These are phyloP conservation scores for Amphiprion clarkii DNA, from an alignment of 2,797 vertebrate species.

Conservation along the genomic window DNA sequence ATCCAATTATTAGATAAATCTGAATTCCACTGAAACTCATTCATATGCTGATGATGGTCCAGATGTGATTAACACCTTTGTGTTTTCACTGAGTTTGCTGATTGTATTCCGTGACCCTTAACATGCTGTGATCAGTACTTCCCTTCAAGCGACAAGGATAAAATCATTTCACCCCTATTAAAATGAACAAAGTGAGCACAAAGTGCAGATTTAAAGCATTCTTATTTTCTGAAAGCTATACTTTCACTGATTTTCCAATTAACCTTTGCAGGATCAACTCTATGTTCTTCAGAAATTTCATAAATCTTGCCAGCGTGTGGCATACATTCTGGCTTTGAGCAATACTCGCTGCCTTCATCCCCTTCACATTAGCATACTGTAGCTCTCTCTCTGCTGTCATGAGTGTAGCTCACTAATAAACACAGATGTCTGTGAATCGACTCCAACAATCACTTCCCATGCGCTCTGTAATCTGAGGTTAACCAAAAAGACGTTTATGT, in stretches of 20 bases:
- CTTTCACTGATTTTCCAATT: constrained; percentile 62
- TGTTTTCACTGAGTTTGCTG: constrained; percentile 53
- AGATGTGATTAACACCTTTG: constrained; percentile 64
- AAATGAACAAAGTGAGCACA: constrained; percentile 52
- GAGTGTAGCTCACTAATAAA: constrained; percentile 57
- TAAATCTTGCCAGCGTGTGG: constrained; percentile 15
- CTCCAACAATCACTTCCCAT: constrained; percentile 63
- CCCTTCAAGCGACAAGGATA: constrained; percentile 42
- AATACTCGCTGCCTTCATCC: constrained; percentile 21
- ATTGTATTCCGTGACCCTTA: constrained; percentile 65
- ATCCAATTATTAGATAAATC: constrained; percentile 80
- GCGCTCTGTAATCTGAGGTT: constrained; percentile 75
- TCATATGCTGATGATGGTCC: constrained; percentile 53
- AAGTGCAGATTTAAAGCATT: constrained; percentile 43
- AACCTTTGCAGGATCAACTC: constrained; percentile 59
- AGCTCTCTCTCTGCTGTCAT: constrained; percentile 38
- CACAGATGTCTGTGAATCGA: constrained; percentile 56
- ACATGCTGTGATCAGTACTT: constrained; percentile 55
- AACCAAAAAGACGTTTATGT: constrained; percentile 63
- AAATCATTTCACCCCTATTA: constrained; percentile 69
- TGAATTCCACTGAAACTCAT: constrained; percentile 49
- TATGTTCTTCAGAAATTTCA: constrained; percentile 12
- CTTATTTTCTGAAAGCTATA: constrained; percentile 34
- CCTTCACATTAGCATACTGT: constrained; percentile 41
- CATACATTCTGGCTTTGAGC: constrained; percentile 12